These are phyloP conservation scores for Spea bombifrons DNA, from an alignment of 2,113 vertebrate genomes.

Conservation along the genomic window DNA sequence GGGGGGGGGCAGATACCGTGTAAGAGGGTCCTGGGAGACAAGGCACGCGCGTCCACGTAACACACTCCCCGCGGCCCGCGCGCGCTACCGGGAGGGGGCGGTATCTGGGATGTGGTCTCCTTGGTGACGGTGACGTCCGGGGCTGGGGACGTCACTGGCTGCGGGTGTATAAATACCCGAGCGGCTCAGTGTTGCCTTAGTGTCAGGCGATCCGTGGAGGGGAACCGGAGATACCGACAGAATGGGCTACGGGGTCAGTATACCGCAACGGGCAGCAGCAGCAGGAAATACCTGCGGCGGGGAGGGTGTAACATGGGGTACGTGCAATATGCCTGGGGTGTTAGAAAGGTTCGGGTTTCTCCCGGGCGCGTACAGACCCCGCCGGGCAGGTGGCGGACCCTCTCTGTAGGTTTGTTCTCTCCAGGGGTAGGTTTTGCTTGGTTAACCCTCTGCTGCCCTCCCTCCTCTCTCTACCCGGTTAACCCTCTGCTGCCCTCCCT, in stretches of 20 bases:
- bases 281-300: no score
- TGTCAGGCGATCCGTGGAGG: background rate
- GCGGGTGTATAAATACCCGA: background rate
- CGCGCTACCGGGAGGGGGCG: background rate
- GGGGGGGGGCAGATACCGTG: no score
- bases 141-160: background rate
- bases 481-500: background rate
- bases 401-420: no score
- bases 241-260: constrained; percentile 10
- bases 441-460: background rate
- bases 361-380: background rate
- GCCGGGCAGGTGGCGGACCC: background rate
- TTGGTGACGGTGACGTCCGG: constrained; percentile 1
- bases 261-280: background rate
- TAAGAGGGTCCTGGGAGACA: no score
- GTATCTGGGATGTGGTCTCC: background rate
- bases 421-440: no score
- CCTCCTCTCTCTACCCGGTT: background rate
- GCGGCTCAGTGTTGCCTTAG: background rate
- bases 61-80: background rate
- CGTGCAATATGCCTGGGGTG: no score
- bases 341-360: background rate
- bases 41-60: no score
- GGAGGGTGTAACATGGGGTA: no score
- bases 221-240: background rate